These are phyloP conservation scores for Drosophila ambigua DNA, from an alignment of 1,140 invertebrate species.

Conservation along the genomic window DNA sequence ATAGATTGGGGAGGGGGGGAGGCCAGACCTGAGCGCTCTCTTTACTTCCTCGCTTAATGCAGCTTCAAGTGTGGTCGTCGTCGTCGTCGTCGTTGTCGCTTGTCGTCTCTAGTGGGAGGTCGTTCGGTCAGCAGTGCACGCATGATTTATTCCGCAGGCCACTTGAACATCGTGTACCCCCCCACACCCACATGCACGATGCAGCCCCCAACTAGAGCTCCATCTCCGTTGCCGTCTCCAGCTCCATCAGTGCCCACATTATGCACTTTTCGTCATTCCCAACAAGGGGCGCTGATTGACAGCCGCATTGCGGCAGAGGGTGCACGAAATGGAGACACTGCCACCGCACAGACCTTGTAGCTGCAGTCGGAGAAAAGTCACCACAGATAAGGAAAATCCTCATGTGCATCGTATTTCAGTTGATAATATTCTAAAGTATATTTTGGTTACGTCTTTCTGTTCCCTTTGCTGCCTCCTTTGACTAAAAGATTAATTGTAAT, in stretches of 20 bases:
- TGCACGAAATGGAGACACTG: constrained; percentile 45
- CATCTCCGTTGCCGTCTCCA: not conserved
- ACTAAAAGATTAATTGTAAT: not conserved
- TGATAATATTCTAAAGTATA: no score
- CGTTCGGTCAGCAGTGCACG: constrained; percentile 47
- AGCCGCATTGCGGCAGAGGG: constrained; percentile 39
- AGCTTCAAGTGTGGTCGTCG: constrained; percentile 64
- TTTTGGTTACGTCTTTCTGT: no score
- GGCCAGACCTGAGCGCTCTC: constrained; percentile 14
- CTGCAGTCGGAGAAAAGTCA: constrained; percentile 10
- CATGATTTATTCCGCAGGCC: constrained; percentile 55
- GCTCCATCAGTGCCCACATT: constrained; percentile 27
- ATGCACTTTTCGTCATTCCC: constrained; percentile 65
- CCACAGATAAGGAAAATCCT: not conserved
- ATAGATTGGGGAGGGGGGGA: no score
- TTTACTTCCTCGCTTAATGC: constrained; percentile 47
- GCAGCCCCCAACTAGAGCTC: not conserved
- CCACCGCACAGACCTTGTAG: constrained; percentile 22
- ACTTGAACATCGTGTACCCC: constrained; percentile 25
- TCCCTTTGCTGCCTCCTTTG: no score
- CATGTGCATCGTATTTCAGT: no score
- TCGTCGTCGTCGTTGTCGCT: constrained; percentile 19
- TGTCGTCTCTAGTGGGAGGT: constrained; percentile 58
- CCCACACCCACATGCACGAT: not conserved
- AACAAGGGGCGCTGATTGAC: constrained; percentile 76